Evolutionary conservation across 2,888 invertebrate genomes (phyloP), one percentile per base, ranked within the genome.

Genomic region (Chymomyza procnemis): DNA sequence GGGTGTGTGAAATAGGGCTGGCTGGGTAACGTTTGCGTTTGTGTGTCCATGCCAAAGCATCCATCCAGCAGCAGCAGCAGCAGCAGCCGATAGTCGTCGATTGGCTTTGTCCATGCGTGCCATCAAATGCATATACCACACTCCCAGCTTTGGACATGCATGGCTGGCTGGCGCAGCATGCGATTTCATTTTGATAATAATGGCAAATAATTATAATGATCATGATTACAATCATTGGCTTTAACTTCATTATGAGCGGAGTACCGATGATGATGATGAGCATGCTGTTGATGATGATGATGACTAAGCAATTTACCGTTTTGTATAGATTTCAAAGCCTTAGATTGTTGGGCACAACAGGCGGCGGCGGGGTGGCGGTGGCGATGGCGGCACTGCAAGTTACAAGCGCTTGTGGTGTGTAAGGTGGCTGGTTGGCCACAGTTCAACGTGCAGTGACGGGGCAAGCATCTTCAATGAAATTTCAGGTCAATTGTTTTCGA

Each of bases 151-250:
- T 66, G 66, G 73, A 73, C 67, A 67, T 61, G 57, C 61, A 56
- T 66, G 41, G 41, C 30, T 66, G 41, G 41, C 30, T 50, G 50
- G 30, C 79, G 60, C 75, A 67, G 76, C 77, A 77, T 79, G 88
- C 88, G 84, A 84, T 84, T 87, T 74, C 86, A 86, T 87, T 84
- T 84, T 84, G 88, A 84, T 86, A 84, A 86, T 84, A 87, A 87
- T 83, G 76, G 75, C 81, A 80, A 83, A 83, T 86, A 83, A 83
- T 83, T 87, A 87, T 85, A 87, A 87, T 84, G 86, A 87, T 86
- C 84, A 84, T 87, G 84, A 87, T 87, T 73, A 85, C 87, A 85
- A 83, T 87, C 84, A 80, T 80, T 72, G 74, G 69, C 66, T 26
- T 55, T 63, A 30, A n/a, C 65, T 46, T 34, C 60, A 47, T 54